Evolutionary conservation across 2,797 vertebrate genomes (phyloP).

Genomic region (Onychomys arenicola): DNA sequence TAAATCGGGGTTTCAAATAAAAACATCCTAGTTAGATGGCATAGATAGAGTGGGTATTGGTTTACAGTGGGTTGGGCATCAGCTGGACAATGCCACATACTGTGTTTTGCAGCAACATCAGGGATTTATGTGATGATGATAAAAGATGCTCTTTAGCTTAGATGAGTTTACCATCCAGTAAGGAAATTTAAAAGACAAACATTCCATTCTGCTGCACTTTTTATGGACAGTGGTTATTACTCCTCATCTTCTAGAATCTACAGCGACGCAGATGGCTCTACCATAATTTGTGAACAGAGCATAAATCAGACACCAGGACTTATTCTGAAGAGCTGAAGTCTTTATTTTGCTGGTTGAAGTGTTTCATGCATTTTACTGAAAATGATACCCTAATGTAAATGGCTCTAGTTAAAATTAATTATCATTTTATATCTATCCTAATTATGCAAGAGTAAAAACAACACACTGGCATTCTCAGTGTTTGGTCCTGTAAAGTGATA

Average conservation of each 20-base stretch:
- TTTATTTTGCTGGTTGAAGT: slow-evolving; percentile 64
- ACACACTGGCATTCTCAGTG: slow-evolving; percentile 16
- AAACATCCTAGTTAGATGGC: neutral
- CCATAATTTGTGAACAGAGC: slow-evolving; percentile 48
- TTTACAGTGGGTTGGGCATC: neutral
- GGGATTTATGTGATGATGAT: neutral
- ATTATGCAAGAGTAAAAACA: slow-evolving; percentile 29
- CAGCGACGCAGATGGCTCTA: neutral
- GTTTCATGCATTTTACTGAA: slow-evolving; percentile 60
- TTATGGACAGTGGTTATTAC: slow-evolving; percentile 38
- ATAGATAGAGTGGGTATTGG: neutral
- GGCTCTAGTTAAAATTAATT: slow-evolving; percentile 64
- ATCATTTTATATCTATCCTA: slow-evolving; percentile 48
- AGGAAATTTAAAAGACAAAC: slow-evolving; percentile 25
- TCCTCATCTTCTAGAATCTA: slow-evolving; percentile 38
- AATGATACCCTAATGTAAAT: slow-evolving; percentile 52
- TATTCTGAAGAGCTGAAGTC: slow-evolving; percentile 33
- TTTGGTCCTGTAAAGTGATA: slow-evolving; percentile 45
- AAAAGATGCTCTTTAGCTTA: neutral
- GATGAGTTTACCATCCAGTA: slow-evolving; percentile 6
- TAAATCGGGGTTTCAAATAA: slow-evolving; percentile 28
- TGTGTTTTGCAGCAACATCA: neutral
- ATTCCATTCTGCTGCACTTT: slow-evolving; percentile 7
- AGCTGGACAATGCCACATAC: neutral
- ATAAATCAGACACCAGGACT: slow-evolving; percentile 56